Evolutionary conservation across 1,140 invertebrate genomes (phyloP), one percentile per base, ranked within the genome.

Genomic region (Stegodyphus dumicola): DNA sequence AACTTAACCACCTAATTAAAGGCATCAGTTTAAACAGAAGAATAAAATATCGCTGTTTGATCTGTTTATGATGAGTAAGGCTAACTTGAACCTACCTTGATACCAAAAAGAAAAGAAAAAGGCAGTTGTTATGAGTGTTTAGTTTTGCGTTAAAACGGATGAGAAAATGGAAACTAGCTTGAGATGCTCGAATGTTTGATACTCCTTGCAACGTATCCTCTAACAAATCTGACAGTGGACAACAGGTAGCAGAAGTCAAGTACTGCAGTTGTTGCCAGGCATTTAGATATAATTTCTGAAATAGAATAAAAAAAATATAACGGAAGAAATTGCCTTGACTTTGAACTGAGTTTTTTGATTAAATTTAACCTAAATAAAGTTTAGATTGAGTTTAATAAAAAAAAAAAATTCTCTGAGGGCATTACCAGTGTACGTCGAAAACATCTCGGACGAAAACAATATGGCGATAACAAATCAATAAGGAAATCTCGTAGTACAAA

Each of bases 141-240:
- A 87, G n/a, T 53, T 79, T 87, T 7, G 60, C 54, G 60, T 86
- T 54, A 51, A 79, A 85, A n/a, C 86, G 75, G 13, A 64, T 49
- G 10, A 73, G 48, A 67, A 87, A 85, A 65, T 73, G 53, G 11
- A 13, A 18, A 6, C 5, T 48, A 2, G 84, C 75, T 9, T 51
- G 91, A 84, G 93, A 94, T 4, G 94, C 94, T 88, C 95, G 91
- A 78, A 96, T 92, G 7, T 93, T 93, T 66, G 93, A 91, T 52
- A 94, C 91, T 56, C 95, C 94, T 52, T 92, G 90, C 70, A 94
- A 90, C 4, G 94, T 94, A 89, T 95, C 94, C 54, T 93, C 92
- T 53, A 94, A 93, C 89, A 95, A 93, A 6, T 94, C 93, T 67
- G 94, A 92, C 64, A 95, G n/a, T 9, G 94, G 93, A 48, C 94